These are phyloP conservation scores for Cacatua alba DNA, from an alignment of 2,113 vertebrate species.

Conservation along the genomic window DNA sequence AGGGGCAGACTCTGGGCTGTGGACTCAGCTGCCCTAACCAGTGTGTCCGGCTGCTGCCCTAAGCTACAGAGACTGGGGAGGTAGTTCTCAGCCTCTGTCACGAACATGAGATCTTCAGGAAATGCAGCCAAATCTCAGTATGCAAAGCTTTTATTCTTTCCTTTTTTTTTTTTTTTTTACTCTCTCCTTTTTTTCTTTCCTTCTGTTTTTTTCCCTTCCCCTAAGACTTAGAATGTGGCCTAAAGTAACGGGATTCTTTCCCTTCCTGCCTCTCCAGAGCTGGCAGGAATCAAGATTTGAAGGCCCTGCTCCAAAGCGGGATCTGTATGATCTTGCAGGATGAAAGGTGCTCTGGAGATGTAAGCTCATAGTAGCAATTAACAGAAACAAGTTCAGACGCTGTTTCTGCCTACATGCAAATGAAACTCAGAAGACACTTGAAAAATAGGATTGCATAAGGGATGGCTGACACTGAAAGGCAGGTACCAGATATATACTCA, in stretches of 20 bases:
- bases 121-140: not conserved
- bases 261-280: not conserved
- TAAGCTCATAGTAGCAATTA: slow-evolving; percentile 53
- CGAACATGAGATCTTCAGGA: not conserved
- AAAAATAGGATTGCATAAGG: not conserved
- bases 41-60: not conserved
- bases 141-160: not conserved
- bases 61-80: not conserved
- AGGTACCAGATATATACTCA: not conserved
- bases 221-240: not conserved
- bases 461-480: not conserved
- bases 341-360: slow-evolving; percentile 54
- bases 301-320: not conserved
- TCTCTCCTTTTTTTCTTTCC: not conserved
- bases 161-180: too few species aligned
- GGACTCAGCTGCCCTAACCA: not conserved
- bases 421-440: not conserved
- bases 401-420: slow-evolving; percentile 31
- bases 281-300: slow-evolving; percentile 24
- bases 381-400: not conserved
- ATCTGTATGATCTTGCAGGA: slow-evolving; percentile 18
- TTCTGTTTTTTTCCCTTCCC: accelerated
- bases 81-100: not conserved
- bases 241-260: not conserved
- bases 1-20: not conserved